Conservation (phyloP, 1,140 invertebrate genomes). For the Diabrotica undecimpunctata region DNA sequence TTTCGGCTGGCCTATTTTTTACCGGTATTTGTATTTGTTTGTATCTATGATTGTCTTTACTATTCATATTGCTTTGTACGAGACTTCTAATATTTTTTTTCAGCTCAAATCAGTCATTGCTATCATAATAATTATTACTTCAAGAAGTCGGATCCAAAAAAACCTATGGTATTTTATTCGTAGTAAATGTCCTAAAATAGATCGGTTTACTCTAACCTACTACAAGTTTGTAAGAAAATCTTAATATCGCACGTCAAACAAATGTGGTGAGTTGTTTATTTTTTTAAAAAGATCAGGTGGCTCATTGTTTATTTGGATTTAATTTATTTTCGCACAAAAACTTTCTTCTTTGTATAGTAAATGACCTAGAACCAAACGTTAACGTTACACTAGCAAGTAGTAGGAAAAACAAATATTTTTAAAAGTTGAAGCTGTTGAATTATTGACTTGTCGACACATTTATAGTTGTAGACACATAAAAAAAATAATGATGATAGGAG, state of each 20-base stretch:
- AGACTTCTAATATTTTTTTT: too few relatives aligned
- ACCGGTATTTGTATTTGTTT: too few relatives aligned
- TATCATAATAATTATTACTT: too few relatives aligned
- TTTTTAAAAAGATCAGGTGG: constrained; percentile 2
- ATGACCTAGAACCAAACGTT: neutral
- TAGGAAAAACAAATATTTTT: neutral
- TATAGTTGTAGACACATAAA: neutral
- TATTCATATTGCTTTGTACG: too few relatives aligned
- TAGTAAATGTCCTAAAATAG: neutral
- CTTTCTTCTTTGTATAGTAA: neutral
- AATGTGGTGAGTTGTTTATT: constrained; percentile 1
- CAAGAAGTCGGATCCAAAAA: too few relatives aligned
- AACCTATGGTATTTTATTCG: neutral
- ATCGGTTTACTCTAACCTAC: neutral
- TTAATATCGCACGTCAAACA: neutral
- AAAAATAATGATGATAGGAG: neutral
- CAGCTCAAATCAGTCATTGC: too few relatives aligned
- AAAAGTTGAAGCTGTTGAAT: neutral
- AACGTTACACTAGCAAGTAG: neutral
- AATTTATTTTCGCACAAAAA: neutral
- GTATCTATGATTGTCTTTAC: too few relatives aligned
- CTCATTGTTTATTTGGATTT: constrained; percentile 1
- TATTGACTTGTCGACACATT: neutral
- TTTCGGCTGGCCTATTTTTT: too few relatives aligned
- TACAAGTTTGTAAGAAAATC: neutral